Conservation (phyloP, 2,888 invertebrate species). For the Leptopilina syphax region DNA sequence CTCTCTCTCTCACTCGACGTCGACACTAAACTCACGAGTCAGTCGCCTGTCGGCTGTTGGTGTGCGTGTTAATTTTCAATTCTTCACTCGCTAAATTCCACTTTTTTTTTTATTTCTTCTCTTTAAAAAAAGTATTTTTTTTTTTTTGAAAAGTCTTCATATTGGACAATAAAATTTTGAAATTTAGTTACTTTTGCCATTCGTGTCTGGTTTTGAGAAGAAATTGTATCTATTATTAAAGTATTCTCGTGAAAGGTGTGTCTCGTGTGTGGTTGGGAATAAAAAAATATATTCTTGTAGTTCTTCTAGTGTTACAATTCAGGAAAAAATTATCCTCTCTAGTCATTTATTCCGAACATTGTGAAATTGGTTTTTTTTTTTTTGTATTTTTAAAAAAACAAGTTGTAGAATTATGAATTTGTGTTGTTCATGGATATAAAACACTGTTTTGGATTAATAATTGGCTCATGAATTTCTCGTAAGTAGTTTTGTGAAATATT, state of each 20-base stretch:
- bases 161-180: too few relatives aligned
- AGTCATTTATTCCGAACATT: neutral
- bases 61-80: conserved; percentile 54
- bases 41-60: conserved; percentile 69
- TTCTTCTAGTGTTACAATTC: too few relatives aligned
- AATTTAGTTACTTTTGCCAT: too few relatives aligned
- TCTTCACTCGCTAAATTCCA: conserved; percentile 46
- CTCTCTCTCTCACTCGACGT: neutral
- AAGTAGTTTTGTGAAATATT: conserved; percentile 42
- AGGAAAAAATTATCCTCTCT: too few relatives aligned
- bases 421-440: conserved; percentile 13
- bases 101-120: neutral
- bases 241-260: neutral
- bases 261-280: neutral
- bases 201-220: too few relatives aligned
- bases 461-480: conserved; percentile 69
- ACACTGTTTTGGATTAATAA: conserved; percentile 57
- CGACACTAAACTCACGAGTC: conserved; percentile 53
- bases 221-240: too few relatives aligned
- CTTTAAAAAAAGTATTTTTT: neutral
- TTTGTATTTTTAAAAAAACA: neutral
- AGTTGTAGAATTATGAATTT: neutral
- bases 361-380: neutral
- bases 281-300: neutral
- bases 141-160: too few relatives aligned